Percentiles rank a stretch among this genome's conserved stretches.
phyloP scores from a whole-genome alignment of 2,888 invertebrate species.

The Operophtera brumata region DNA sequence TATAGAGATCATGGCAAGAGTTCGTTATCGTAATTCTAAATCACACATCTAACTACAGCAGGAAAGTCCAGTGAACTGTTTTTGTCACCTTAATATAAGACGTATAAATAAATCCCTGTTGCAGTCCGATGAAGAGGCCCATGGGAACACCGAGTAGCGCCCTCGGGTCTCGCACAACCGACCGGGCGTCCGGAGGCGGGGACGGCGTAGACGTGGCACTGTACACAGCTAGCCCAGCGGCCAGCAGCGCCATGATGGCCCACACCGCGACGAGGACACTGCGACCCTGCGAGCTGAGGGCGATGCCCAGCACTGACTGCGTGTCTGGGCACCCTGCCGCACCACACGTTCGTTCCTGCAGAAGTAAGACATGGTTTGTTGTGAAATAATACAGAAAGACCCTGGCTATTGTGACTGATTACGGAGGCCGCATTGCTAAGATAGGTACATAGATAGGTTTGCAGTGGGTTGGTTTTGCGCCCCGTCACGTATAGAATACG shows the following conservation, averaged over 20 bases:
- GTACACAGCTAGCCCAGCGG: constrained; percentile 58
- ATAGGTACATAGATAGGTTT: too few species aligned
- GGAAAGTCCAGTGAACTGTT: background rate
- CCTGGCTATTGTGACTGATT: too few species aligned
- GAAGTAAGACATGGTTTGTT: background rate
- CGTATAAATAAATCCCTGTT: constrained; percentile 91
- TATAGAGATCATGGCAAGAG: too few species aligned
- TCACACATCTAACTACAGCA: background rate
- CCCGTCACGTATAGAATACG: too few species aligned
- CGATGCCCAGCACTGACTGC: constrained; percentile 55
- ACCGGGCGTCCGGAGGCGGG: constrained; percentile 60
- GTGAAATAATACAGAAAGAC: too few species aligned
- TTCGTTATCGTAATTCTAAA: too few species aligned
- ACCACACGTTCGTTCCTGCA: constrained; percentile 67
- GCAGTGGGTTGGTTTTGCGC: too few species aligned
- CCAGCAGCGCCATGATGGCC: constrained; percentile 56
- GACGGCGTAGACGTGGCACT: constrained; percentile 63
- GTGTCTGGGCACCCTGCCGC: constrained; percentile 68
- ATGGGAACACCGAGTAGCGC: constrained; percentile 87
- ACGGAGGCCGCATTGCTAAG: too few species aligned
- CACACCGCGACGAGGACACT: constrained; percentile 59
- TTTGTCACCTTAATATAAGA: constrained; percentile 87
- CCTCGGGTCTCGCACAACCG: constrained; percentile 80
- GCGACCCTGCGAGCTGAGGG: constrained; percentile 61
- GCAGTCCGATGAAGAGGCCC: constrained; percentile 90